phyloP scores from a whole-genome alignment of 2,888 invertebrate genomes.

The Habroteleia sp. region DNA sequence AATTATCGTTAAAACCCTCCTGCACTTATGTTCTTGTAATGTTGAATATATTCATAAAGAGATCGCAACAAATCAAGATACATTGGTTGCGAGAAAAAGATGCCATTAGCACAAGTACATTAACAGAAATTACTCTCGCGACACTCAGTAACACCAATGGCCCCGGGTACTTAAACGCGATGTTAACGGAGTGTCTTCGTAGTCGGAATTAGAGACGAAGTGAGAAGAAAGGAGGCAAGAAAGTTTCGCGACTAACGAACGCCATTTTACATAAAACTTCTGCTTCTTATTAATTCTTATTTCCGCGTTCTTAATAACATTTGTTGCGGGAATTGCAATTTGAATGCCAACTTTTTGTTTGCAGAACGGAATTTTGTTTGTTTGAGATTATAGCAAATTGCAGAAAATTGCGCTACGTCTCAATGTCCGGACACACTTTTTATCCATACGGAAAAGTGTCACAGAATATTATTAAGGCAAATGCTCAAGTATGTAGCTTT shows the following conservation, averaged over 20 bases:
- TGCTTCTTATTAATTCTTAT: constrained; percentile 40
- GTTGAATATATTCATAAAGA: no score
- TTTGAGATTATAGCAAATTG: constrained; percentile 16
- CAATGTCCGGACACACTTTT: constrained; percentile 7
- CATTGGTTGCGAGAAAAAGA: constrained; percentile 69
- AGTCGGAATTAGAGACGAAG: no score
- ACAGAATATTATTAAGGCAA: constrained; percentile 7
- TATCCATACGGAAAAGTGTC: constrained; percentile 11
- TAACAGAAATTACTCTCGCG: constrained; percentile 76
- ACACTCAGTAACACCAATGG: constrained; percentile 74
- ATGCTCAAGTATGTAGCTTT: neutral
- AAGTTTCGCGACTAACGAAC: constrained; percentile 27
- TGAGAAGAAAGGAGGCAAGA: neutral
- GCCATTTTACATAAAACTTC: constrained; percentile 37
- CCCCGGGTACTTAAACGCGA: no score
- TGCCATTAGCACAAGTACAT: constrained; percentile 78
- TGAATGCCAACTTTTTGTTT: neutral
- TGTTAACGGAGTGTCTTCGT: no score
- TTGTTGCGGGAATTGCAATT: constrained; percentile 2
- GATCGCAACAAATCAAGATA: constrained; percentile 39
- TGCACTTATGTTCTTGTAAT: no score
- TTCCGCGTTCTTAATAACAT: constrained; percentile 1
- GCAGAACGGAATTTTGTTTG: constrained; percentile 16
- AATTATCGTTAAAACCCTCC: no score
- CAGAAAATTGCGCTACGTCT: constrained; percentile 25